These are phyloP conservation scores for Hippasteria phrygiana DNA, from an alignment of 53 echinoderm and acorn worm species.

Conservation along the genomic window DNA sequence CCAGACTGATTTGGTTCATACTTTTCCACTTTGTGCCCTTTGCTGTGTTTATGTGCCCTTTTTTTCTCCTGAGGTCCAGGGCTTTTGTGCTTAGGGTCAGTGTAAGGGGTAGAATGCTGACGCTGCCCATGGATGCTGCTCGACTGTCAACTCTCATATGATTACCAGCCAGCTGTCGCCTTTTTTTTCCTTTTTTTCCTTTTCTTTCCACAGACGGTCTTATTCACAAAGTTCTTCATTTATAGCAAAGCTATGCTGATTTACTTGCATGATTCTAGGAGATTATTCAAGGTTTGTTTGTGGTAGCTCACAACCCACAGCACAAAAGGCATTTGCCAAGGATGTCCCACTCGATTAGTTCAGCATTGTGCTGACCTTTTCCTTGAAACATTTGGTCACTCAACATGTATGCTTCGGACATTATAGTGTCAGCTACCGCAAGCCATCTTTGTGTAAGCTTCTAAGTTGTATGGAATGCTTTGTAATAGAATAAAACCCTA, in stretches of 20 bases:
- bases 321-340: too few relatives aligned
- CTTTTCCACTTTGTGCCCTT: background rate
- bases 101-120: background rate
- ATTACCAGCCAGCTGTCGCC: background rate
- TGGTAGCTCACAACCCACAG: background rate
- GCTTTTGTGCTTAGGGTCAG: constrained; percentile 18
- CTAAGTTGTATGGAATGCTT: background rate
- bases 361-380: too few relatives aligned
- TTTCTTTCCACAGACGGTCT: background rate
- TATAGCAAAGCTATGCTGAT: background rate
- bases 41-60: background rate
- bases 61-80: constrained; percentile 6
- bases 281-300: background rate
- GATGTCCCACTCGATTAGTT: too few relatives aligned
- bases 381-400: background rate
- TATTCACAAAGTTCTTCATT: background rate
- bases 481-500: background rate
- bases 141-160: background rate
- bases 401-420: too few relatives aligned
- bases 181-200: background rate
- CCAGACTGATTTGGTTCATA: background rate
- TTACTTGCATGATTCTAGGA: background rate
- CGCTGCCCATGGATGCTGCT: background rate
- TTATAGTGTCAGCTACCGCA: background rate
- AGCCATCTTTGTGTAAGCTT: background rate